Evolutionary conservation across 2,797 vertebrate species (phyloP).

Genomic region (Chanos chanos): DNA sequence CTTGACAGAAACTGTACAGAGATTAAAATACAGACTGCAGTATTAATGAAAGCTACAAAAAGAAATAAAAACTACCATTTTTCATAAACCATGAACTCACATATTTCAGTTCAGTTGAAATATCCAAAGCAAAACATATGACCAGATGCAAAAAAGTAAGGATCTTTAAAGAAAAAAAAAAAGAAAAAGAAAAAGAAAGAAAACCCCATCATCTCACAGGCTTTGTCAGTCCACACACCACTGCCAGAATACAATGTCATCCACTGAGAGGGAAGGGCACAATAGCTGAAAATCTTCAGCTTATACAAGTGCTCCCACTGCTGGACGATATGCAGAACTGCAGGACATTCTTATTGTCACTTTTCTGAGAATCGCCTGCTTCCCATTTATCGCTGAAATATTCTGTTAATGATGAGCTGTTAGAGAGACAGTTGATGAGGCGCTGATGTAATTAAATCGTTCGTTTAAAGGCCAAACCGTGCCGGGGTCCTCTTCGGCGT

Average conservation of each 20-base stretch:
- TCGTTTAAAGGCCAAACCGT: constrained; percentile 85
- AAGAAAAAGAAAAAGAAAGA: constrained; percentile 2
- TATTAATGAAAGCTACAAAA: no score
- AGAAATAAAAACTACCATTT: no score
- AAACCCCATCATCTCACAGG: not conserved
- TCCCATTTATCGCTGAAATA: not conserved
- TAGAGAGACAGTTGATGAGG: not conserved
- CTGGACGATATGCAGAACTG: constrained; percentile 63
- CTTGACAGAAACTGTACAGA: no score
- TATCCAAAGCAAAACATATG: no score
- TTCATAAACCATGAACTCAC: not conserved
- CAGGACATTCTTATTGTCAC: constrained; percentile 27
- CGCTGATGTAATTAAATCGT: constrained; percentile 16
- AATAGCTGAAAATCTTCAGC: constrained; percentile 46
- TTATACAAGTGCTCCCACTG: constrained; percentile 82
- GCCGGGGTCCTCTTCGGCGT: constrained; percentile 88
- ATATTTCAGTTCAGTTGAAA: no score
- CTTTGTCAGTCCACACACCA: constrained; percentile 9
- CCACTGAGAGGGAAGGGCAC: constrained; percentile 7
- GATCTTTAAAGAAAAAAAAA: constrained; percentile 28
- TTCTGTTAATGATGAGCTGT: not conserved
- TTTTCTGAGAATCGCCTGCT: not conserved
- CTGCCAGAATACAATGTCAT: constrained; percentile 18
- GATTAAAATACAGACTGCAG: no score
- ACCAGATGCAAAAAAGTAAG: no score